phyloP scores from a whole-genome alignment of 2,113 vertebrate genomes.

The Aspiorhynchus laticeps region DNA sequence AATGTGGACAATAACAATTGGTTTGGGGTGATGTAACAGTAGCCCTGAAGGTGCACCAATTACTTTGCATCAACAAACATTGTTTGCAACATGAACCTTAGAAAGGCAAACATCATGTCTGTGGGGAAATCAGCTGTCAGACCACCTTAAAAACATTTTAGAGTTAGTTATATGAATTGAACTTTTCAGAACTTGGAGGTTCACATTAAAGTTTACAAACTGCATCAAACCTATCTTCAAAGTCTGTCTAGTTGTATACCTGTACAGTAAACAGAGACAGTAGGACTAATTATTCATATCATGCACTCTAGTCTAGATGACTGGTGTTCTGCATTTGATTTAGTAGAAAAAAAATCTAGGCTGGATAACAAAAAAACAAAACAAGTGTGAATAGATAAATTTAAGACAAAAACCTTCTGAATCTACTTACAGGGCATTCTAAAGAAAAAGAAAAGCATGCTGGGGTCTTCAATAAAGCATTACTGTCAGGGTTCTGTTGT shows the following conservation, averaged over 20 bases:
- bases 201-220: neutral
- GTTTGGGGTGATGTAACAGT: conserved; percentile 11
- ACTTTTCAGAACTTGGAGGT: neutral
- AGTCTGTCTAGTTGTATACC: neutral
- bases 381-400: neutral
- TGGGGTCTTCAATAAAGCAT: neutral
- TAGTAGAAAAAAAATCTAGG: neutral
- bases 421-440: neutral
- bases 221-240: neutral
- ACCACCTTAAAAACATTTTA: neutral
- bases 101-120: conserved; percentile 2
- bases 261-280: neutral
- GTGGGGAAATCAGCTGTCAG: neutral
- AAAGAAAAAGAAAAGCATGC: no score
- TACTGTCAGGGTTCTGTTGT: no score
- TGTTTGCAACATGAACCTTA: conserved; percentile 3
- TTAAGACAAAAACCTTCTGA: neutral
- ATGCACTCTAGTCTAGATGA: neutral
- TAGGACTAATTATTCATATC: neutral
- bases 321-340: neutral
- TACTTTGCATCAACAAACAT: conserved; percentile 17
- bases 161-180: neutral
- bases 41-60: conserved; percentile 9
- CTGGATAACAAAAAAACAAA: neutral
- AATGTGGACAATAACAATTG: neutral